Evolutionary conservation across 2,888 invertebrate species (phyloP).

Genomic region (Tetheella fluctuosa): DNA sequence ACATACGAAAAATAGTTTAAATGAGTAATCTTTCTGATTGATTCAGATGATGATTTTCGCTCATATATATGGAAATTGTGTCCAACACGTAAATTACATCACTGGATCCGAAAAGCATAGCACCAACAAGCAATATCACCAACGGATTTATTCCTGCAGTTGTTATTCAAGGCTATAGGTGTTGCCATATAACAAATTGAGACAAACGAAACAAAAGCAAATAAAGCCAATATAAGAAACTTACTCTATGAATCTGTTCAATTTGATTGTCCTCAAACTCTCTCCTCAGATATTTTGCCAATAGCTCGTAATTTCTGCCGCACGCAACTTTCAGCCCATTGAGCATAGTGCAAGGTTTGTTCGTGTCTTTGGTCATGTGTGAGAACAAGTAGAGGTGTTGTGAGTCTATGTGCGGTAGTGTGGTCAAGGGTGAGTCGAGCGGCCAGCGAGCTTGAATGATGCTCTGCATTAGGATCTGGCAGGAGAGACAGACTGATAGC

Average conservation of each 20-base stretch:
- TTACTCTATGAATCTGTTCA: conserved; percentile 86
- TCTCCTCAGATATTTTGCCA: conserved; percentile 85
- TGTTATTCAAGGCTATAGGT: no score
- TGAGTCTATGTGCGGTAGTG: conserved; percentile 89
- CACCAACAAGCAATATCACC: no score
- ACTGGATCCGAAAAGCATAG: no score
- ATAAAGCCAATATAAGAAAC: no score
- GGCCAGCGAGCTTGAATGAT: conserved; percentile 96
- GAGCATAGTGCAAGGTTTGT: conserved; percentile 71
- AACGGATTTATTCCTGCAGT: no score
- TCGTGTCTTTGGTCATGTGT: conserved; percentile 68
- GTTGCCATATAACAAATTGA: background rate
- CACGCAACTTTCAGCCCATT: conserved; percentile 85
- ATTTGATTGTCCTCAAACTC: conserved; percentile 88
- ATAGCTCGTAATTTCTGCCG: conserved; percentile 83
- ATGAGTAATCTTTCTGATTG: no score
- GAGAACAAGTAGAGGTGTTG: conserved; percentile 86
- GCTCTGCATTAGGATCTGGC: conserved; percentile 94
- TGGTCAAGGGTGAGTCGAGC: conserved; percentile 88
- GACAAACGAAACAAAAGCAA: background rate
- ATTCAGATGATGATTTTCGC: no score
- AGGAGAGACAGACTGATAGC: conserved; percentile 90
- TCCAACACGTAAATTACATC: no score
- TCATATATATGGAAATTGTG: no score
- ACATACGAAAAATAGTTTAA: no score